Conservation (phyloP, 2,797 vertebrate genomes). For the Poliocrania exsul region DNA sequence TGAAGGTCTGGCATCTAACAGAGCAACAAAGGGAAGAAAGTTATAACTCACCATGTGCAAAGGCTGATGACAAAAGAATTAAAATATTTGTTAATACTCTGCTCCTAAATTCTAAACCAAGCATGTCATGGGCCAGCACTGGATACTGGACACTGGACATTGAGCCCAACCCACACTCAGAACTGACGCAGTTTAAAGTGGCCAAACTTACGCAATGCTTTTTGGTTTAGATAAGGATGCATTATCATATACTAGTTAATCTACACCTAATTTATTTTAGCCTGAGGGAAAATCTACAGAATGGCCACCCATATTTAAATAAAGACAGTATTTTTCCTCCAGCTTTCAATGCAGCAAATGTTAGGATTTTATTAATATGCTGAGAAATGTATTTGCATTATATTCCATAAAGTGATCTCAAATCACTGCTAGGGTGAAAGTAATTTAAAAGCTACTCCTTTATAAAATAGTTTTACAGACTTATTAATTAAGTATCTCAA, state of each 20-base stretch:
- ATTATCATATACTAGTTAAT: not conserved
- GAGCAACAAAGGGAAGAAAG: not conserved
- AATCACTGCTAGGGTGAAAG: constrained; percentile 13
- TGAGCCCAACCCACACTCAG: not conserved
- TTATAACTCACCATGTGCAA: not conserved
- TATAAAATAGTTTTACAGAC: constrained; percentile 53
- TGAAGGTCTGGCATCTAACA: not conserved
- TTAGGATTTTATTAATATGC: constrained; percentile 38
- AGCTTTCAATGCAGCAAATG: not conserved
- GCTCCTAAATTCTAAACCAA: not conserved
- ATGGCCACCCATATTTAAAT: not conserved
- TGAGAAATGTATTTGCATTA: constrained; percentile 46
- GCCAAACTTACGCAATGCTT: not conserved
- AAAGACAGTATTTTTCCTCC: not conserved
- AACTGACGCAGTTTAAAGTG: not conserved
- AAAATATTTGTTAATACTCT: not conserved
- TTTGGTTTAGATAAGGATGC: not conserved
- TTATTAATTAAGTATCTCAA: constrained; percentile 58
- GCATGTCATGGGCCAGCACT: not conserved
- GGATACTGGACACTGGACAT: not conserved
- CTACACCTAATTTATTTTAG: constrained; percentile 8
- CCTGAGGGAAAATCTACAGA: not conserved
- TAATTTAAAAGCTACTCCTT: constrained; percentile 55
- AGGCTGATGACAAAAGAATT: not conserved
- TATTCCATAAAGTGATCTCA: constrained; percentile 26